Evolutionary conservation across 2,113 vertebrate species (phyloP).

Genomic region (Telmatochromis sp.): DNA sequence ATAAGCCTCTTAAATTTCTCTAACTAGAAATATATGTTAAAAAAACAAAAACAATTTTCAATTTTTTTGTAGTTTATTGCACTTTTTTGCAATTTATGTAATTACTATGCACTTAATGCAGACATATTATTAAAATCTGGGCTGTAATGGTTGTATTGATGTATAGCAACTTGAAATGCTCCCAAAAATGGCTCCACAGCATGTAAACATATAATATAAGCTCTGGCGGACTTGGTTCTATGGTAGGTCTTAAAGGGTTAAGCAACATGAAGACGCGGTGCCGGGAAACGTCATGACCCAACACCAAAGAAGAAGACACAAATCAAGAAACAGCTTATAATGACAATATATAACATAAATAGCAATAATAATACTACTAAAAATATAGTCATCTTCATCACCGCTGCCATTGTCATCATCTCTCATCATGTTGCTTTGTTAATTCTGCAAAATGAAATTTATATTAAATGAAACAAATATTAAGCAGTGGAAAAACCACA

Average conservation of each 20-base stretch:
- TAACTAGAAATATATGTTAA: too few species aligned
- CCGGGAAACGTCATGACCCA: fast-evolving
- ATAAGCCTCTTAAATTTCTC: too few species aligned
- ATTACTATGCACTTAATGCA: too few species aligned
- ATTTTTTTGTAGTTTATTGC: too few species aligned
- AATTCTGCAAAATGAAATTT: background rate
- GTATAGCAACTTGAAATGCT: too few species aligned
- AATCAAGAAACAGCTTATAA: background rate
- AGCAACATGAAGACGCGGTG: background rate
- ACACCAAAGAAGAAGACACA: background rate
- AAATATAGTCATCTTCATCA: fast-evolving
- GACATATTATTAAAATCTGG: fast-evolving
- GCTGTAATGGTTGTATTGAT: fast-evolving
- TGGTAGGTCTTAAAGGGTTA: too few species aligned
- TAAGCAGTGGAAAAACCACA: fast-evolving
- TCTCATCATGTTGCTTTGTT: background rate
- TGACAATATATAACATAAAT: background rate
- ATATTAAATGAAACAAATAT: background rate
- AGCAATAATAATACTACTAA: too few species aligned
- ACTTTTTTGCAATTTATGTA: too few species aligned
- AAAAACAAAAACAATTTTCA: too few species aligned
- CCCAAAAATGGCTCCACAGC: too few species aligned
- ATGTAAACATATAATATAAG: too few species aligned
- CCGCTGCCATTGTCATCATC: fast-evolving
- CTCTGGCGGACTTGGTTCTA: fast-evolving